Evolutionary conservation across 2,888 invertebrate genomes (phyloP), one percentile per base, ranked within the genome.

Genomic region (Carpatolechia fugitivella): DNA sequence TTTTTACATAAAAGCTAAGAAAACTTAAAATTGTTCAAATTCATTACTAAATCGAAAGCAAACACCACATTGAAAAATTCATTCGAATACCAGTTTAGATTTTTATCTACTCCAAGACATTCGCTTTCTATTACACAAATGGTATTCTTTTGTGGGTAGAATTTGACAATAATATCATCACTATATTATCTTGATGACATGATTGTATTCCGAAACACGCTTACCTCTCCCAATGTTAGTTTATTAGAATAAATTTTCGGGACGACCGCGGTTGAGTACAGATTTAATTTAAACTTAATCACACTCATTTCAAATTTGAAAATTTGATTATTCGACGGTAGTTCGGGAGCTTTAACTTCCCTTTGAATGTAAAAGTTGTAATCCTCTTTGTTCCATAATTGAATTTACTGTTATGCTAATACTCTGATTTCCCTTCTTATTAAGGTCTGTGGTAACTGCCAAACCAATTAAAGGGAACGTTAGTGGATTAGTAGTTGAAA

Each of bases 361-460:
- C 82, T 80, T 79, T 85, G 85, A 87, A 86, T 88, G 86, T 89
- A 85, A 88, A 90, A 89, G 88, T 89, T 89, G 85, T 90, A 89
- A 90, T 90, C 88, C 89, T 88, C 88, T 90, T 89, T 90, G 89
- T 89, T 81, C 81, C 84, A 83, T 88, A 90, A 90, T 90, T 88
- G 89, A 89, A 90, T 89, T 87, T 80, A 83, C 87, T 89, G 89
- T 89, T 89, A 90, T 90, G 90, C 85, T 89, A 90, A 90, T 90
- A 87, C 88, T 85, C 82, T 89, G 88, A 89, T 89, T 89, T 88
- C 88, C 86, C 87, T 89, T 89, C 87, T 89, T 89, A 89, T 89
- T 88, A 87, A 80, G 88, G 86, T 82, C 82, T 82, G 86, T 81
- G 85, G 85, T 41, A 41, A 41, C 40, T 41, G 38, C 18, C 87